Evolutionary conservation across 2,797 vertebrate species (phyloP).

Genomic region (Crossoptilon crossoptilon): DNA sequence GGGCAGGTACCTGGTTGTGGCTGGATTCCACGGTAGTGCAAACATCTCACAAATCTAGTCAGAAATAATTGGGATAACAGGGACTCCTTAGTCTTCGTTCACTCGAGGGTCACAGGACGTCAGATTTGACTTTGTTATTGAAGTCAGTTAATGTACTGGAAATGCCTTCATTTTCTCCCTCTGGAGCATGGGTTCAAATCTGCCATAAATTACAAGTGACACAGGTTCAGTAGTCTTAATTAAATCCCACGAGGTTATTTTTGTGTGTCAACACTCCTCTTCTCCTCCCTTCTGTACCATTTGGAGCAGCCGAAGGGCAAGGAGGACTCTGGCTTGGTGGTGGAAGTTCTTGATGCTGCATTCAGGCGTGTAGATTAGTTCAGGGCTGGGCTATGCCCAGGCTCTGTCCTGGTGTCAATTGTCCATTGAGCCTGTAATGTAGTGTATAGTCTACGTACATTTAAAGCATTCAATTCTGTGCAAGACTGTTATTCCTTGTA

Average conservation of each 20-base stretch:
- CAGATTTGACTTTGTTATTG: slow-evolving; percentile 35
- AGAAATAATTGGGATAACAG: slow-evolving; percentile 55
- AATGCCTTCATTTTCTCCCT: slow-evolving; percentile 54
- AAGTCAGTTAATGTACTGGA: slow-evolving; percentile 51
- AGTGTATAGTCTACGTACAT: slow-evolving; percentile 3
- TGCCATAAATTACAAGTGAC: slow-evolving; percentile 42
- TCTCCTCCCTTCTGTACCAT: neutral
- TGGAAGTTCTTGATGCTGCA: neutral
- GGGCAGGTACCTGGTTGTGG: slow-evolving; percentile 9
- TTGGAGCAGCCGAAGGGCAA: slow-evolving; percentile 22
- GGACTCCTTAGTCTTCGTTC: slow-evolving; percentile 40
- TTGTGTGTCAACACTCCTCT: slow-evolving; percentile 41
- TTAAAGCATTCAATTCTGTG: slow-evolving; percentile 22
- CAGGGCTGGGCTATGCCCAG: neutral
- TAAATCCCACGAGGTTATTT: slow-evolving; percentile 53
- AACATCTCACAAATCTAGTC: slow-evolving; percentile 59
- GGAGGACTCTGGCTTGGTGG: neutral
- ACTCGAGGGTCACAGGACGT: slow-evolving; percentile 3
- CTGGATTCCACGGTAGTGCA: slow-evolving; percentile 3
- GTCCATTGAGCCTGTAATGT: neutral
- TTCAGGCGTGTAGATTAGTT: neutral
- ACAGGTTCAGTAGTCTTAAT: slow-evolving; percentile 47
- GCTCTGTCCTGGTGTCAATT: neutral
- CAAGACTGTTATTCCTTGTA: slow-evolving; percentile 53
- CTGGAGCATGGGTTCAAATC: slow-evolving; percentile 42